These are phyloP conservation scores for Xylota segnis DNA, from an alignment of 2,888 invertebrate genomes.

Conservation along the genomic window DNA sequence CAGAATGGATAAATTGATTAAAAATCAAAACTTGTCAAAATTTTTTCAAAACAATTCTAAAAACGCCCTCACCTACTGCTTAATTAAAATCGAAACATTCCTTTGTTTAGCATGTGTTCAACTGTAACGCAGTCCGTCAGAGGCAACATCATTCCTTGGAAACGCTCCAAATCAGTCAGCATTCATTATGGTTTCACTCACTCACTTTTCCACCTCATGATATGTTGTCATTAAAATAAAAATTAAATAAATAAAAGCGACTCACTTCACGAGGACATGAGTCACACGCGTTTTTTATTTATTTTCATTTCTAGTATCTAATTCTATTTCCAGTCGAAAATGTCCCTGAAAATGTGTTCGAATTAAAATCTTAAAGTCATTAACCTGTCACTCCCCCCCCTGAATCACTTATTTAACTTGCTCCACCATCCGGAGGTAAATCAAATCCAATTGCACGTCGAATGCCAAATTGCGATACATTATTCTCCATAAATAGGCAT, in stretches of 20 bases:
- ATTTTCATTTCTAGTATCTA: background rate
- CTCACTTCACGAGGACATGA: conserved; percentile 1
- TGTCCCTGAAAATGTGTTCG: conserved; percentile 19
- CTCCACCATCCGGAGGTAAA: conserved; percentile 42
- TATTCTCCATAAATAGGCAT: conserved; percentile 34
- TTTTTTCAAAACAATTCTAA: background rate
- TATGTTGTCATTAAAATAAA: conserved; percentile 25
- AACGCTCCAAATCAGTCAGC: conserved; percentile 61
- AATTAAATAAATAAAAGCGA: conserved; percentile 14
- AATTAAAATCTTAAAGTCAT: conserved; percentile 47
- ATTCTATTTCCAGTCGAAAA: conserved; percentile 9
- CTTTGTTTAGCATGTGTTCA: conserved; percentile 7
- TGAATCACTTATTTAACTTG: conserved; percentile 25
- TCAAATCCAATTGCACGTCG: conserved; percentile 64
- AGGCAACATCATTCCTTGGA: conserved; percentile 39
- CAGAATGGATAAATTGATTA: too few relatives aligned
- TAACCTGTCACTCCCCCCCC: conserved; percentile 1
- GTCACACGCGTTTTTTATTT: conserved; percentile 13
- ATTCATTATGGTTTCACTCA: conserved; percentile 60
- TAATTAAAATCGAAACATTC: conserved; percentile 24
- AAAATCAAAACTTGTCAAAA: too few relatives aligned
- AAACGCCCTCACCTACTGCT: background rate
- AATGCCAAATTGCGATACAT: conserved; percentile 54
- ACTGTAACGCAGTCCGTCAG: background rate
- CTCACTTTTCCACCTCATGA: conserved; percentile 20